These are phyloP conservation scores for Semaprochilodus insignis DNA, from an alignment of 2,797 vertebrate species.

Conservation along the genomic window DNA sequence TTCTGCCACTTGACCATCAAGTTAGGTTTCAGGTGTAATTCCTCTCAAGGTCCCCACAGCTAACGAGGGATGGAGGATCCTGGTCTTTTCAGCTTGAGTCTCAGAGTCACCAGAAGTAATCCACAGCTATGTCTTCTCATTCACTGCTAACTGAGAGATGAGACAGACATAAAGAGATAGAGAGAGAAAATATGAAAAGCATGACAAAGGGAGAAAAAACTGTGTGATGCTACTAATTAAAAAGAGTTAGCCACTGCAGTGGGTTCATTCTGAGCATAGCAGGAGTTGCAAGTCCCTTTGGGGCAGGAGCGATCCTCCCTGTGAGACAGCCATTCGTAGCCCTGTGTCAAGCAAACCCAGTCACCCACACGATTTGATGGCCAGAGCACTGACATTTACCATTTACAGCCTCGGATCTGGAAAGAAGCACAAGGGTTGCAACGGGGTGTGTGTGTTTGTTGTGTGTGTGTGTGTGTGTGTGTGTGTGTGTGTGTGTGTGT, in stretches of 20 bases:
- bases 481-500: neutral
- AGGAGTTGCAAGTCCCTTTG: constrained; percentile 9
- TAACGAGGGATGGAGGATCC: neutral
- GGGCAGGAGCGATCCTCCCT: constrained; percentile 16
- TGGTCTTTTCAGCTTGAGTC: constrained; percentile 22
- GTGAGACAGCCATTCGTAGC: constrained; percentile 26
- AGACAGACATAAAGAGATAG: constrained; percentile 30
- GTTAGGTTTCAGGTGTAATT: constrained; percentile 37
- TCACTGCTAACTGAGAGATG: neutral
- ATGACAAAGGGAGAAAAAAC: neutral
- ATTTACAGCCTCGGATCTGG: constrained; percentile 39
- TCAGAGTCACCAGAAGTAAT: constrained; percentile 34
- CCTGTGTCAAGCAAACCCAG: constrained; percentile 49
- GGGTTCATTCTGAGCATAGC: neutral
- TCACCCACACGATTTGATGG: constrained; percentile 52
- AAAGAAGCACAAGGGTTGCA: neutral
- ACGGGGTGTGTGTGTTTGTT: neutral
- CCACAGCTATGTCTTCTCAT: constrained; percentile 25
- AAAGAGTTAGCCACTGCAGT: constrained; percentile 26
- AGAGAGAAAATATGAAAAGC: neutral
- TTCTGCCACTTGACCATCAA: constrained; percentile 25
- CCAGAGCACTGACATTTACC: constrained; percentile 60
- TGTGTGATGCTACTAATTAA: constrained; percentile 39
- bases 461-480: neutral
- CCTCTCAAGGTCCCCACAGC: constrained; percentile 25